Percentiles rank a stretch among this genome's conserved stretches.
These are phyloP conservation scores for Ethmia dodecea DNA, from an alignment of 2,888 invertebrate species.

Conservation along the genomic window DNA sequence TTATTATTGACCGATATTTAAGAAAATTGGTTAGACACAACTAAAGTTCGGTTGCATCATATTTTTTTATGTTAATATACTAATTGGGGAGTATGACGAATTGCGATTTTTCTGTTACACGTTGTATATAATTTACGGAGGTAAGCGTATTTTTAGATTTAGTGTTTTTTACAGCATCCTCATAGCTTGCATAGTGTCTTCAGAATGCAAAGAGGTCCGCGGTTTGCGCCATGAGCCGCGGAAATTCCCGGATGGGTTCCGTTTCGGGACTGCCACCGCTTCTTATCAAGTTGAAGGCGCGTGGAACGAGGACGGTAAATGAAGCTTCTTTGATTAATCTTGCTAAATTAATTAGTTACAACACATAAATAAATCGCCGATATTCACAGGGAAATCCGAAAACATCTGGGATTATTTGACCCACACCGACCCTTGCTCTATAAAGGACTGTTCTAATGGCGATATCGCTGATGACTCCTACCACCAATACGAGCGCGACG, in stretches of 20 bases:
- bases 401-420: slow-evolving; percentile 80
- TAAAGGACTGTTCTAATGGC: slow-evolving; percentile 72
- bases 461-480: slow-evolving; percentile 79
- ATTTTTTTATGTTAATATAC: no score
- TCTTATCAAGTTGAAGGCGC: slow-evolving; percentile 72
- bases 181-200: slow-evolving; percentile 6
- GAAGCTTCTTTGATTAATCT: background rate
- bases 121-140: no score
- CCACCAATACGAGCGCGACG: slow-evolving; percentile 74
- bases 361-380: background rate
- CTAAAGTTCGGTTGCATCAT: no score
- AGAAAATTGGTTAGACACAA: no score
- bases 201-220: slow-evolving; percentile 16
- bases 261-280: slow-evolving; percentile 53
- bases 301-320: slow-evolving; percentile 64
- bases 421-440: slow-evolving; percentile 57
- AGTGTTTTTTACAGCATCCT: background rate
- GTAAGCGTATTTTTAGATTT: no score
- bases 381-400: slow-evolving; percentile 62
- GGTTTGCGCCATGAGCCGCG: slow-evolving; percentile 21
- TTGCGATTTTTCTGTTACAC: no score
- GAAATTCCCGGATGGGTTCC: slow-evolving; percentile 37
- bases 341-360: slow-evolving; percentile 12
- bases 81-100: no score
- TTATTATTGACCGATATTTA: no score